Percentiles rank a stretch among this genome's conserved stretches.
Evolutionary conservation across 1,140 invertebrate species (phyloP).

Genomic region (Pogonomyrmex californicus): DNA sequence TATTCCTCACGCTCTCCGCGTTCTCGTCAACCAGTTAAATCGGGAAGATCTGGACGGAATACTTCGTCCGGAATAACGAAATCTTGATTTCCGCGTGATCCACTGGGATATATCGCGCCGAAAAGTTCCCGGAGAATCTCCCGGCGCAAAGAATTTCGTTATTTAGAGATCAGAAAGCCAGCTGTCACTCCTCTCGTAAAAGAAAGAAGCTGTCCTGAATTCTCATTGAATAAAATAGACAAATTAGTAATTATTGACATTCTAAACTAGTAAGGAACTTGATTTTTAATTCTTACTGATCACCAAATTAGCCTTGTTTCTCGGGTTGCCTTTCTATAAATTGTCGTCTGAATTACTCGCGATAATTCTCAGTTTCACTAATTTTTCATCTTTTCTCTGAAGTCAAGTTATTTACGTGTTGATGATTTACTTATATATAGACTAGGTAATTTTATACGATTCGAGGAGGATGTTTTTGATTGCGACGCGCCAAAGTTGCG

Average conservation of each 20-base stretch:
- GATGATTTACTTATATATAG: neutral
- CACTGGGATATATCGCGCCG: neutral
- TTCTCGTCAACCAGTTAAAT: conserved; percentile 46
- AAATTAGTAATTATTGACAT: neutral
- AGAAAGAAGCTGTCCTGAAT: neutral
- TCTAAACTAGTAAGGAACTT: neutral
- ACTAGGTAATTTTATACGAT: neutral
- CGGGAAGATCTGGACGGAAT: conserved; percentile 39
- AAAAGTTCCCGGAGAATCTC: neutral
- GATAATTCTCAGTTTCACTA: neutral
- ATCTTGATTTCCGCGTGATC: conserved; percentile 15
- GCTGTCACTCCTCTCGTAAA: neutral
- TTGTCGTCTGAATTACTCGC: neutral
- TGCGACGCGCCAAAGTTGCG: neutral
- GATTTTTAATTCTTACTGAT: neutral
- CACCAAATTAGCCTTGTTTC: neutral
- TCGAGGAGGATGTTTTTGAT: neutral
- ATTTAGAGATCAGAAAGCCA: neutral
- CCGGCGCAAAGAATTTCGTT: neutral
- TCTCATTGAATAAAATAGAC: neutral
- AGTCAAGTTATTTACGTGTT: neutral
- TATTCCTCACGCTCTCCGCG: conserved; percentile 43
- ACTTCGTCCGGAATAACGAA: conserved; percentile 14
- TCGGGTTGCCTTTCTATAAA: neutral
- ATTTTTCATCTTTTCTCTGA: neutral